Conservation (phyloP, 2,113 vertebrate genomes). For the Echinops telfairi region DNA sequence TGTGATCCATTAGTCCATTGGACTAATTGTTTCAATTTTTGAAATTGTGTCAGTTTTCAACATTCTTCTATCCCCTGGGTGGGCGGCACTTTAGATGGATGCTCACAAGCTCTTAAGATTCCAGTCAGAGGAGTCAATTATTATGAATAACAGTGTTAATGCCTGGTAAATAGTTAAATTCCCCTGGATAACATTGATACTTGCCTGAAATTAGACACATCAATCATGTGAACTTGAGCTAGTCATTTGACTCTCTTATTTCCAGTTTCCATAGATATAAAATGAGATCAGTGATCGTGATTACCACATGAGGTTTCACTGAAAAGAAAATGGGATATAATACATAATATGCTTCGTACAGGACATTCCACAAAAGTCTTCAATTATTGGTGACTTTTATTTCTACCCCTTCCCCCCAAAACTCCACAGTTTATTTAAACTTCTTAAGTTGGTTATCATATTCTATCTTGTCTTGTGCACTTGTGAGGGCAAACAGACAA, state of each 20-base stretch:
- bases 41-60: too few species aligned
- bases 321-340: neutral
- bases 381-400: neutral
- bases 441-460: neutral
- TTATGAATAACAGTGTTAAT: neutral
- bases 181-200: neutral
- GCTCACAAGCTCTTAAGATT: too few species aligned
- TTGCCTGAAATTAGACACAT: neutral
- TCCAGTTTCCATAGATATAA: neutral
- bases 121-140: neutral
- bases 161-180: neutral
- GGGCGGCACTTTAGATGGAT: too few species aligned
- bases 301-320: neutral
- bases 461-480: neutral
- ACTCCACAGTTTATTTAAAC: slow-evolving; percentile 3
- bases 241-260: slow-evolving; percentile 19
- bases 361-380: neutral
- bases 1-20: too few species aligned
- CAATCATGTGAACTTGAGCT: neutral
- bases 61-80: too few species aligned
- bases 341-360: neutral
- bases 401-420: neutral
- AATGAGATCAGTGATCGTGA: neutral
- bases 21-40: too few species aligned
- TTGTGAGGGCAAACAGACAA: slow-evolving; percentile 9